Conservation (phyloP, 2,113 vertebrate genomes). For the Vanacampus margaritifer region DNA sequence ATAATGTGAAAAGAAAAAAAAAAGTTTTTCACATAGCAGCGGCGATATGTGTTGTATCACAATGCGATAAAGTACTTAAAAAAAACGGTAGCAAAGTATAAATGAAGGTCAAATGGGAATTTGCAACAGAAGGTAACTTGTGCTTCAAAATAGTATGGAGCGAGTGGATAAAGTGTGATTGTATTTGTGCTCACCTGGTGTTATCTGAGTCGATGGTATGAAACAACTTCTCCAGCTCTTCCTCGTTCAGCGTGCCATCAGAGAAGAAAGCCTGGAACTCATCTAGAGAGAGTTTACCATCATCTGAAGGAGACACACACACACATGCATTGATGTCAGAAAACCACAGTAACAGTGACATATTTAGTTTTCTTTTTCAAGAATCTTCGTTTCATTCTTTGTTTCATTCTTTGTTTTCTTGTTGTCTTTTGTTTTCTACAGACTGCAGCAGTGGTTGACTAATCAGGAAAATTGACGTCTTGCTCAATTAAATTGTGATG, state of each 20-base stretch:
- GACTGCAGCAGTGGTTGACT: background rate
- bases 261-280: slow-evolving; percentile 98
- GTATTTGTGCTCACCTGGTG: slow-evolving; percentile 80
- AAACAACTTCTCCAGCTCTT: slow-evolving; percentile 93
- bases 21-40: no score
- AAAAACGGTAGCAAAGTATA: background rate
- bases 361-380: background rate
- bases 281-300: slow-evolving; percentile 94
- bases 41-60: background rate
- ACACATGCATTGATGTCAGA: background rate
- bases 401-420: background rate
- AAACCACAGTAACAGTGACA: background rate
- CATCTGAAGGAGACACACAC: slow-evolving; percentile 75
- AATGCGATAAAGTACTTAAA: background rate
- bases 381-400: background rate
- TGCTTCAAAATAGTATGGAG: background rate
- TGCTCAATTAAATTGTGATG: background rate
- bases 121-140: background rate
- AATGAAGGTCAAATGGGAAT: no score
- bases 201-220: slow-evolving; percentile 96
- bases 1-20: no score
- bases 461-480: background rate
- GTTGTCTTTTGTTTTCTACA: background rate
- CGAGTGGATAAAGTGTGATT: background rate
- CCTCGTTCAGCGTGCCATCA: slow-evolving; percentile 88